Evolutionary conservation across 1,140 invertebrate genomes (phyloP), one percentile per base, ranked within the genome.

Genomic region (Drosophila burlai): DNA sequence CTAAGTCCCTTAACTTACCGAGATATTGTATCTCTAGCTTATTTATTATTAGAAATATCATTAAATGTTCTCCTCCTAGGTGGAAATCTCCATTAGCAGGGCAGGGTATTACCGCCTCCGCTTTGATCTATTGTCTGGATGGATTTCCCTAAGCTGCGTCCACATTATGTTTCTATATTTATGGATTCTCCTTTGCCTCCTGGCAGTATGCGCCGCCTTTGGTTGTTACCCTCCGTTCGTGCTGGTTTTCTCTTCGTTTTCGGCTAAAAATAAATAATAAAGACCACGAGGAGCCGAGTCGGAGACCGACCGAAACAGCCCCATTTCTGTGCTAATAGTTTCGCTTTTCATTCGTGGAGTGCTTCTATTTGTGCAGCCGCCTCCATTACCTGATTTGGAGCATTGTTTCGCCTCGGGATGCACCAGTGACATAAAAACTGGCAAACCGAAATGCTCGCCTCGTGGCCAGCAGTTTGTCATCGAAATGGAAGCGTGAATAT

Each of bases 331-430:
- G 83, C 72, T 74, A 80, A 83, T 76, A 75, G 71, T 87, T 87
- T 87, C 85, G 81, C 84, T 87, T 87, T 87, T 90, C 85, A 73
- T 79, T 80, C 67, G 60, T 65, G 61, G 75, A 85, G 68, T 83
- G 55, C 54, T 50, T 47, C 42, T 80, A 73, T 63, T 73, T 58
- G 16, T 42, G 45, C 43, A 38, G 18, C 26, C 31, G 61, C 34
- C 46, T 62, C 61, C 59, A 40, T 61, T 45, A 49, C 43, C 78
- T 59, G 47, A 59, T 76, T 71, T 42, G 52, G 66, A 43, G 45
- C 52, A 55, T 52, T 38, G 47, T 55, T 50, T 69, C 11, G 59
- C 34, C 36, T 26, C 62, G 43, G 42, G 42, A 77, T 64, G 62
- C 47, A 36, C 62, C 36, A 75, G 43, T 54, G 46, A 65, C 59